A percentile compares a stretch with the other conserved stretches of the same genome.
phyloP scores from a whole-genome alignment of 2,113 vertebrate species.

The Lampris incognitus region DNA sequence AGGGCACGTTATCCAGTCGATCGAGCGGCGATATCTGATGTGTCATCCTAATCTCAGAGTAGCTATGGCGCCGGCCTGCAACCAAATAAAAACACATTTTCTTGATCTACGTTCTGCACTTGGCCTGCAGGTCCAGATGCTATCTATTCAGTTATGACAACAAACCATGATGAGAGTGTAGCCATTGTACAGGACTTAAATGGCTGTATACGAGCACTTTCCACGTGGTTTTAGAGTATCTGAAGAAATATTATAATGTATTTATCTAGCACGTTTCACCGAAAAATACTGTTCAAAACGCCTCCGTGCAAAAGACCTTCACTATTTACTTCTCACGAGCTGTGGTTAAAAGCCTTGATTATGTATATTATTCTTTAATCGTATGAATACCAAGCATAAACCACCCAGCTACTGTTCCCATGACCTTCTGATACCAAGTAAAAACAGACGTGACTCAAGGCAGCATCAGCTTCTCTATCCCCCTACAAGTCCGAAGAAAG shows the following conservation, averaged over 20 bases:
- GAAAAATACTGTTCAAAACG: no score
- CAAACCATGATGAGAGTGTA: not conserved
- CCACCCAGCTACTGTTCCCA: constrained; percentile 35
- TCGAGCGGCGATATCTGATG: no score
- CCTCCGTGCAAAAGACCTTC: no score
- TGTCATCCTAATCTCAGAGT: not conserved
- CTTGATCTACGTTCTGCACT: constrained; percentile 33
- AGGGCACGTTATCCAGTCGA: no score
- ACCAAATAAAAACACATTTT: constrained; percentile 59
- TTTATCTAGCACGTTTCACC: no score
- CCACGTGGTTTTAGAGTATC: no score
- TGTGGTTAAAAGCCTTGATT: constrained; percentile 12
- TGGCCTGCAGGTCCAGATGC: constrained; percentile 24
- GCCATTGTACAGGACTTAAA: no score
- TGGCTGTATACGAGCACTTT: no score
- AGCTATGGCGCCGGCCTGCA: constrained; percentile 33
- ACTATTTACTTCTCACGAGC: not conserved
- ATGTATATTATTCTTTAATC: constrained; percentile 45
- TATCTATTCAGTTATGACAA: not conserved
- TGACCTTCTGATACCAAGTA: constrained; percentile 12
- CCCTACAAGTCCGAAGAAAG: constrained; percentile 5
- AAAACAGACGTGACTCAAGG: not conserved
- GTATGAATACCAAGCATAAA: constrained; percentile 16
- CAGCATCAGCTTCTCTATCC: not conserved
- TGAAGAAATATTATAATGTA: no score